Conservation (phyloP, 53 echinoderm and acorn worm genomes). For the Crossaster papposus region DNA sequence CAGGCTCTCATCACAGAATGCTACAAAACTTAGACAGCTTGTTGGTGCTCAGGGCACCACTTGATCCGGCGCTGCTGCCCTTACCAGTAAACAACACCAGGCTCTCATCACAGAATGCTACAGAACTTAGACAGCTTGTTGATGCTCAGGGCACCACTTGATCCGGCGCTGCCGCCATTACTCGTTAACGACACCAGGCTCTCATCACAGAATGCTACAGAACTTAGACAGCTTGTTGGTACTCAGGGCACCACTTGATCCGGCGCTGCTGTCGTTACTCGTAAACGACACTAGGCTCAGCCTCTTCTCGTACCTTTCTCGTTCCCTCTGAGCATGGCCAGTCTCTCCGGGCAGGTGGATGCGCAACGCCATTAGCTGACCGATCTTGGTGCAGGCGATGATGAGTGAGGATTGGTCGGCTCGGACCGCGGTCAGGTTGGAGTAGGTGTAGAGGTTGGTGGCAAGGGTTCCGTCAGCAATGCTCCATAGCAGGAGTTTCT, state of each 20-base stretch:
- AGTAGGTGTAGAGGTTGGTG: conserved; percentile 71
- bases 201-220: conserved; percentile 27
- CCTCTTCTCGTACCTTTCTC: neutral
- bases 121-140: too few species aligned
- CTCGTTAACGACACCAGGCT: neutral
- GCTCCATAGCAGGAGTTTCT: conserved; percentile 62
- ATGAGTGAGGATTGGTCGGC: conserved; percentile 53
- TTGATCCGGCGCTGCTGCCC: too few species aligned
- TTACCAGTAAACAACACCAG: too few species aligned
- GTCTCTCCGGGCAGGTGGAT: conserved; percentile 53
- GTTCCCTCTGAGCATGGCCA: neutral
- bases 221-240: neutral
- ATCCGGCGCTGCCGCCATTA: too few species aligned
- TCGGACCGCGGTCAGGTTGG: conserved; percentile 65
- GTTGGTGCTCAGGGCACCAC: too few species aligned
- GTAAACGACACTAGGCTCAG: neutral
- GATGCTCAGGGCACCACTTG: too few species aligned
- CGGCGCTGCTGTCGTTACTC: conserved; percentile 16
- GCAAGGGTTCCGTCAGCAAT: conserved; percentile 60
- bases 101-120: too few species aligned
- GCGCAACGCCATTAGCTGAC: conserved; percentile 67
- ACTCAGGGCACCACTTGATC: neutral
- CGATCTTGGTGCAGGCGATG: conserved; percentile 72
- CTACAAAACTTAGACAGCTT: too few species aligned
- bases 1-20: too few species aligned